Evolutionary conservation across 2,113 vertebrate species (phyloP), one percentile per base, ranked within the genome.

Genomic region (Setophaga petechia): DNA sequence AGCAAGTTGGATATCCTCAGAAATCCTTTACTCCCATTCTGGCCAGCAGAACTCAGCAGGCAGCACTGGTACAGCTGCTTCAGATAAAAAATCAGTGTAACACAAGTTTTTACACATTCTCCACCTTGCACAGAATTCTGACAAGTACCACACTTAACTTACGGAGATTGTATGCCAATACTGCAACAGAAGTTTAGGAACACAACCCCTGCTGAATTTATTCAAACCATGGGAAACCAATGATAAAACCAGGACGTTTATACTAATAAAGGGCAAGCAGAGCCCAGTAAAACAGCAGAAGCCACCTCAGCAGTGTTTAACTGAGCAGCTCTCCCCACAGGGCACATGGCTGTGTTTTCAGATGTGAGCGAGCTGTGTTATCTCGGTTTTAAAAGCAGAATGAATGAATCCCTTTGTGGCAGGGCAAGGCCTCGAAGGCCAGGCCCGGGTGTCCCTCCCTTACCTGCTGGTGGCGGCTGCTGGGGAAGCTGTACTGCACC

Each of bases 401-500:
- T 8, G 3, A 37, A 8, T 55, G 3, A 37, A 8, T 55, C 10
- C 65, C 9, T 17, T 57, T 39, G 13, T 23, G 54, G 84, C 41
- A 68, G 1, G 27, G 54, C 41, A 79, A 49, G 19, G 1, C 6
- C 3, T 5, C 37, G 37, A 39, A 39, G 37, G 37, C 37, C 37
- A 39, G 37, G 37, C 37, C 37, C 37, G 37, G 37, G 37, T 39
- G 37, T 39, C 37, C 37, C 37, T 39, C 37, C 37, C 37, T 98
- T 98, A 99, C 99, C 99, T 98, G 98, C 88, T 98, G 98, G 97
- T 99, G 99, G 10, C 99, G 98, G 67, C 98, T 95, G 90, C 98
- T 97, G 59, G 98, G 97, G 97, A 99, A 99, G 91, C 98, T 98
- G 95, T 99, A 99, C 97, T 99, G 99, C 95, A 99, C 99, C 94